Percentiles rank a stretch among this genome's conserved stretches.
phyloP scores from a whole-genome alignment of 2,113 vertebrate species.

The Clarias batrachus region DNA sequence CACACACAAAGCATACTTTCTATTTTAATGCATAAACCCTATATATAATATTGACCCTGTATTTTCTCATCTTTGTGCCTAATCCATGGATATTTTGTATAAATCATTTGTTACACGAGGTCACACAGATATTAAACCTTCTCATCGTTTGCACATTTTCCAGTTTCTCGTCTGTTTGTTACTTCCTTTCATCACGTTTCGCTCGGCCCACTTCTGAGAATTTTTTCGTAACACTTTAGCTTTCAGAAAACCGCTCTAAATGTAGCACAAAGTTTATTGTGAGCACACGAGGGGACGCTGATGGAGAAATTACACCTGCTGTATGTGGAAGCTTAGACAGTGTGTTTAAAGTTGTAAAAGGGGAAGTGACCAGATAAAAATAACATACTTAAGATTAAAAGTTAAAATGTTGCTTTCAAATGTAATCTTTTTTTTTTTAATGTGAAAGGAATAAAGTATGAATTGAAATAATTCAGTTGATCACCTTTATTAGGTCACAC shows the following conservation, averaged over 20 bases:
- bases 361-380: background rate
- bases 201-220: background rate
- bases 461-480: background rate
- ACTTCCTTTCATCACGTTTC: background rate
- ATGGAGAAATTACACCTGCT: background rate
- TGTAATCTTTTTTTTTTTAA: background rate
- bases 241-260: background rate
- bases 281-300: background rate
- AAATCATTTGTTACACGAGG: constrained; percentile 57
- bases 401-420: background rate
- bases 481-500: background rate
- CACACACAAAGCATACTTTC: background rate
- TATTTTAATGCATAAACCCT: constrained; percentile 36
- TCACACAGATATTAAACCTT: constrained; percentile 60
- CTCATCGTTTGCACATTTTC: constrained; percentile 57
- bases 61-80: constrained; percentile 45
- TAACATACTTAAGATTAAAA: background rate
- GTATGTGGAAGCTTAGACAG: background rate
- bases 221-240: background rate
- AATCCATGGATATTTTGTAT: constrained; percentile 57
- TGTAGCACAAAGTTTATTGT: background rate
- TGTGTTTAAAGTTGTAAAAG: background rate
- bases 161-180: background rate
- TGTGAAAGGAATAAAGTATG: background rate
- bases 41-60: constrained; percentile 5